A percentile compares a stretch with the other conserved stretches of the same genome.
Evolutionary conservation across 2,797 vertebrate genomes (phyloP).

Genomic region (Epinephelus malabaricus): DNA sequence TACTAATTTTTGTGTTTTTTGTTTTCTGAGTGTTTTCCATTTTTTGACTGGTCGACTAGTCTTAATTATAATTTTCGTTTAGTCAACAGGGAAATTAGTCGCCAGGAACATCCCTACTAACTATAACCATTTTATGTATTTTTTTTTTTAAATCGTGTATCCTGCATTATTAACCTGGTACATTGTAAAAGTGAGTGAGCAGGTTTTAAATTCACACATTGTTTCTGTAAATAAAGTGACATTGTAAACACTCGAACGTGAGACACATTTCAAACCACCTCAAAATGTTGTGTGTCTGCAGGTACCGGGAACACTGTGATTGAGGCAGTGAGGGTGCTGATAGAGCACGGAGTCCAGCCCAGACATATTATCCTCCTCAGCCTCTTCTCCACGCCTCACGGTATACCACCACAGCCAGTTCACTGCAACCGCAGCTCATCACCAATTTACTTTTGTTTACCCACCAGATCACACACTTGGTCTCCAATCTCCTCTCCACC

Average conservation of each 20-base stretch:
- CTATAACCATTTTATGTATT: too few species aligned
- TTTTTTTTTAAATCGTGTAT: too few species aligned
- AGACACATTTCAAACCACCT: background rate
- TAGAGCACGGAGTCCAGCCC: slow-evolving; percentile 94
- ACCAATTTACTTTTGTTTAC: slow-evolving; percentile 37
- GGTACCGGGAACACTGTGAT: slow-evolving; percentile 98
- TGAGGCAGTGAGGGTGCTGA: slow-evolving; percentile 94
- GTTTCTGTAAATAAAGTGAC: slow-evolving; percentile 4
- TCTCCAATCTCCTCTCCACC: slow-evolving; percentile 17
- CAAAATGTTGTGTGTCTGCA: slow-evolving; percentile 68
- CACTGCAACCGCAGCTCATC: slow-evolving; percentile 17
- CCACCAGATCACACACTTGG: slow-evolving; percentile 11
- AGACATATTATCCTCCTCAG: slow-evolving; percentile 96
- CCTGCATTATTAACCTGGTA: background rate
- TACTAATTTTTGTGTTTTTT: too few species aligned
- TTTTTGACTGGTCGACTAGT: too few species aligned
- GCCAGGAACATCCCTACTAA: too few species aligned
- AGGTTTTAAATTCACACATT: background rate
- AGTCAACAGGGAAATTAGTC: too few species aligned
- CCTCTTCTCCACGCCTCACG: slow-evolving; percentile 97
- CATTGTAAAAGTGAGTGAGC: slow-evolving; percentile 9
- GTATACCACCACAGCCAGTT: slow-evolving; percentile 74
- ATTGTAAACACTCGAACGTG: background rate
- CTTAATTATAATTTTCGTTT: too few species aligned
- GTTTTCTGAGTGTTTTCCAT: too few species aligned